A percentile compares a stretch with the other conserved stretches of the same genome.
phyloP scores from a whole-genome alignment of 2,113 vertebrate species.

The Diphyllodes magnificus region DNA sequence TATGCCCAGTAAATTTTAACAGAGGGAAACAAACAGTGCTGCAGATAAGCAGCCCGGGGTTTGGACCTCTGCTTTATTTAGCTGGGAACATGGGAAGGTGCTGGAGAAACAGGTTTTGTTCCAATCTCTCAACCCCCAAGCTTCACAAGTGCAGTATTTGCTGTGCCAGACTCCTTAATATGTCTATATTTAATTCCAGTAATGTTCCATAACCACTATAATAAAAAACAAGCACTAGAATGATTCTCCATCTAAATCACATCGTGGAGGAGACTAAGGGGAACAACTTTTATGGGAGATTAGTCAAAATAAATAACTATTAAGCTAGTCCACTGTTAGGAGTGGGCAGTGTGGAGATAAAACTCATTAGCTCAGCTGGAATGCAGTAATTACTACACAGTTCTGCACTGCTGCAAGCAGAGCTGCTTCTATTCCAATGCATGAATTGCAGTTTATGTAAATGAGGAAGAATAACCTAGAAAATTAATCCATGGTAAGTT shows the following conservation, averaged over 20 bases:
- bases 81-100: constrained; percentile 53
- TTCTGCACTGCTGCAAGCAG: background rate
- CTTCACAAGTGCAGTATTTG: constrained; percentile 58
- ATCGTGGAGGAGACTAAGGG: constrained; percentile 14
- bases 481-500: background rate
- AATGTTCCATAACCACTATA: constrained; percentile 52
- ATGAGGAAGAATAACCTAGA: background rate
- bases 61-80: constrained; percentile 56
- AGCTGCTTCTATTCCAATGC: background rate
- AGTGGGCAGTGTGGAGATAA: background rate
- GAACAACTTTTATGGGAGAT: constrained; percentile 25
- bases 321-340: constrained; percentile 15
- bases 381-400: background rate
- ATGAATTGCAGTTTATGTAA: constrained; percentile 15
- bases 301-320: constrained; percentile 55
- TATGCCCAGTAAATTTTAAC: constrained; percentile 13
- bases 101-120: constrained; percentile 47
- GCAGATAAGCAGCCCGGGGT: background rate
- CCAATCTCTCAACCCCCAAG: constrained; percentile 45
- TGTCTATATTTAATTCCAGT: constrained; percentile 62
- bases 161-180: constrained; percentile 55
- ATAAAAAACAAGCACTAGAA: constrained; percentile 48
- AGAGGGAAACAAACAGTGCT: background rate
- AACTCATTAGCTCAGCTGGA: constrained; percentile 46
- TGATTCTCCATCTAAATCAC: constrained; percentile 38